phyloP scores from a whole-genome alignment of 2,888 invertebrate genomes.

The Hemistola chrysoprasaria region DNA sequence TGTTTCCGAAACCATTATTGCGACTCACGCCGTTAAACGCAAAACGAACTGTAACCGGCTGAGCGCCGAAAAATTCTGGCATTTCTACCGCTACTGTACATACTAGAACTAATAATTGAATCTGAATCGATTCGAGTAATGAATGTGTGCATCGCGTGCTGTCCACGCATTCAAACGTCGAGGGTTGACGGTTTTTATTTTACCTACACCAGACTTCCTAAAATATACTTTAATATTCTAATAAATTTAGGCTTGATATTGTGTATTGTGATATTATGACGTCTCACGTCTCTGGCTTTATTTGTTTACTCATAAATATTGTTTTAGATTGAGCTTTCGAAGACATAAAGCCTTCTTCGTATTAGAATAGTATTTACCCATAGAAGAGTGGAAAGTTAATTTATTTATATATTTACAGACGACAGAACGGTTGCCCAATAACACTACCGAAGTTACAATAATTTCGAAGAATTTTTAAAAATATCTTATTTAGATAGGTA shows the following conservation, averaged over 20 bases:
- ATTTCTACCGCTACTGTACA: constrained; percentile 35
- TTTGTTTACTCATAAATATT: too few relatives aligned
- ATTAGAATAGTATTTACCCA: too few relatives aligned
- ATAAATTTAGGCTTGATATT: neutral
- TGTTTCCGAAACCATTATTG: constrained; percentile 56
- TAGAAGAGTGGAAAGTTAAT: too few relatives aligned
- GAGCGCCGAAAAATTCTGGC: constrained; percentile 42
- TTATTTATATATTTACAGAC: too few relatives aligned
- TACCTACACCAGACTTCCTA: too few relatives aligned
- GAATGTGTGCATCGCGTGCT: constrained; percentile 32
- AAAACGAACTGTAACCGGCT: constrained; percentile 42
- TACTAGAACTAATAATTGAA: constrained; percentile 47
- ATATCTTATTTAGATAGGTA: too few relatives aligned
- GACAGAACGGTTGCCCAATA: too few relatives aligned
- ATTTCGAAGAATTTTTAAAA: too few relatives aligned
- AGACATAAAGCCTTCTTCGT: too few relatives aligned
- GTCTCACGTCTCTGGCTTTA: too few relatives aligned
- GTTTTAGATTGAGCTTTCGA: too few relatives aligned
- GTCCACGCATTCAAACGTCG: neutral
- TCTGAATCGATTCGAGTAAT: constrained; percentile 42
- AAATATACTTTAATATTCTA: constrained; percentile 4
- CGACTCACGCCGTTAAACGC: constrained; percentile 62
- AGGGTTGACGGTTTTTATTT: neutral
- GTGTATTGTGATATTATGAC: neutral
- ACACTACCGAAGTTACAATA: too few relatives aligned